Evolutionary conservation across 1,140 invertebrate species (phyloP).

Genomic region (Aporrectodea caliginosa): DNA sequence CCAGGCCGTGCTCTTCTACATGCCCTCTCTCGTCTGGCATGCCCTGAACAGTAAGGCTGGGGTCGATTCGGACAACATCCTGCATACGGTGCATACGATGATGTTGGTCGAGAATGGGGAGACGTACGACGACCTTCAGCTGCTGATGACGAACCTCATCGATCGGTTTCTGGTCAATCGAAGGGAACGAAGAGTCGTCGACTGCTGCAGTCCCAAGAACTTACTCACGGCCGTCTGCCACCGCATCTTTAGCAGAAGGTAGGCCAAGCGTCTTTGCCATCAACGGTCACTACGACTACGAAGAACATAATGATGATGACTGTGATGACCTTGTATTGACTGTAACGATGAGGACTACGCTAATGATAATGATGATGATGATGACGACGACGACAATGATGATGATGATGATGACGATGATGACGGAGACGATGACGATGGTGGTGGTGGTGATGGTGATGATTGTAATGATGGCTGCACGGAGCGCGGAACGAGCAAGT

Average conservation of each 20-base stretch:
- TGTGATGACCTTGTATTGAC: too few species aligned
- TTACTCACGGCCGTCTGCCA: slow-evolving; percentile 4
- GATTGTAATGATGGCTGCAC: too few species aligned
- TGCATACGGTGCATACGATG: slow-evolving; percentile 1
- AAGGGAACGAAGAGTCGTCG: background rate
- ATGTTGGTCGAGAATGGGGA: background rate
- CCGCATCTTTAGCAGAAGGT: slow-evolving; percentile 20
- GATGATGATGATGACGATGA: too few species aligned
- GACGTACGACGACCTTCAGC: background rate
- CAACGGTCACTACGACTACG: too few species aligned
- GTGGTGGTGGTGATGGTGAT: too few species aligned
- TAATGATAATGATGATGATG: too few species aligned
- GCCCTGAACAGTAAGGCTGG: slow-evolving; percentile 33
- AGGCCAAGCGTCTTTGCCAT: too few species aligned
- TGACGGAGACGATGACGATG: too few species aligned
- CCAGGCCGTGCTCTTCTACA: slow-evolving; percentile 45
- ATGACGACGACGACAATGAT: too few species aligned
- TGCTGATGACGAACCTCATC: slow-evolving; percentile 25
- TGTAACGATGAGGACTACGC: too few species aligned
- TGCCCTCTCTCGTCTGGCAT: slow-evolving; percentile 36
- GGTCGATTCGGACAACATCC: slow-evolving; percentile 33
- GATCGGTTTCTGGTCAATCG: slow-evolving; percentile 22
- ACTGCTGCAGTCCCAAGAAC: background rate
- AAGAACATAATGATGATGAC: too few species aligned
- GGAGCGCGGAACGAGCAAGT: too few species aligned